Evolutionary conservation across 2,888 invertebrate species (phyloP).

Genomic region (Mechanitis mazaeus): DNA sequence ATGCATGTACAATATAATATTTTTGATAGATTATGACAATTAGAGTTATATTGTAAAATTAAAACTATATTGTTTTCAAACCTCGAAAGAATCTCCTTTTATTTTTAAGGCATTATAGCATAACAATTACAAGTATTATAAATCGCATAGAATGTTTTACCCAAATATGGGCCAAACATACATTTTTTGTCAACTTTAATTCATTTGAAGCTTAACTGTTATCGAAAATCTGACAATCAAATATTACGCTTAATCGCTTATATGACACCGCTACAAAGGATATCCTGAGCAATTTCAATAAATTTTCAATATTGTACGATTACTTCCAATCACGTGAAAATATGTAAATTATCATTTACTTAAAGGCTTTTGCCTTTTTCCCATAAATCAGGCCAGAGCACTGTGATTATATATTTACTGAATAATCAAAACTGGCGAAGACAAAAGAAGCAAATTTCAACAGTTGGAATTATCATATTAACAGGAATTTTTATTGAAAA

Average conservation of each 20-base stretch:
- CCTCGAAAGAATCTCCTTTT: no score
- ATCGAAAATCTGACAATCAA: background rate
- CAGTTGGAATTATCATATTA: background rate
- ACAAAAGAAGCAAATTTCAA: conserved; percentile 7
- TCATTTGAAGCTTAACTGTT: background rate
- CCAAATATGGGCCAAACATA: no score
- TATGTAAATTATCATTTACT: conserved; percentile 30
- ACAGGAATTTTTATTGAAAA: background rate
- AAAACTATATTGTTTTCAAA: no score
- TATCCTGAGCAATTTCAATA: conserved; percentile 13
- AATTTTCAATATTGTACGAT: conserved; percentile 20
- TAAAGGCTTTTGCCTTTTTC: conserved; percentile 22
- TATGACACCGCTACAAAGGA: conserved; percentile 12
- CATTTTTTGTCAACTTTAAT: no score
- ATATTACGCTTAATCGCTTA: conserved; percentile 2
- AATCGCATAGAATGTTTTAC: no score
- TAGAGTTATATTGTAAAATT: no score
- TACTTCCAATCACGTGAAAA: conserved; percentile 28
- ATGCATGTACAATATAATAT: no score
- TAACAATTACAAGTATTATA: no score
- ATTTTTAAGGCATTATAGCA: no score
- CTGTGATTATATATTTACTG: conserved; percentile 12
- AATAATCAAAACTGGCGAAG: conserved; percentile 7
- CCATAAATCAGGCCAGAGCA: conserved; percentile 25
- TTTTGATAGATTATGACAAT: no score